phyloP scores from a whole-genome alignment of 1,140 invertebrate species.

The Lycorma delicatula region DNA sequence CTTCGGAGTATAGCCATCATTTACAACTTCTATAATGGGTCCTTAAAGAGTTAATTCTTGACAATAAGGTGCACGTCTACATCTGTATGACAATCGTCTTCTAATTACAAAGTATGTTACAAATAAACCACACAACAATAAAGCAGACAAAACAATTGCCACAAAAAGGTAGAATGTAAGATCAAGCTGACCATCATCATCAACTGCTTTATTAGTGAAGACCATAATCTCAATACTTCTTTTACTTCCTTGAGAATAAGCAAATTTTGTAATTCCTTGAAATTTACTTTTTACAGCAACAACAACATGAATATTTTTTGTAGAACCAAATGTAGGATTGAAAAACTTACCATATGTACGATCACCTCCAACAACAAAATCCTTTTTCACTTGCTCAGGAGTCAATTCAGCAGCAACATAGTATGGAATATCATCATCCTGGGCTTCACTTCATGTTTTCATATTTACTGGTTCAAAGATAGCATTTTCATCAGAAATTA shows the following conservation, averaged over 20 bases:
- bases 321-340: not conserved
- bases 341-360: not conserved
- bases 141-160: not conserved
- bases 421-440: not conserved
- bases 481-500: not conserved
- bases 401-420: not conserved
- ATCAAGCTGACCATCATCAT: not conserved
- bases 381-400: not conserved
- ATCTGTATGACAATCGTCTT: not conserved
- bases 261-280: not conserved
- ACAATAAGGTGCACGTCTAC: not conserved
- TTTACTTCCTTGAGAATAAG: not conserved
- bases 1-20: constrained; percentile 61
- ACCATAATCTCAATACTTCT: not conserved
- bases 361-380: not conserved
- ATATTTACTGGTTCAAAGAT: not conserved
- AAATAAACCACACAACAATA: not conserved
- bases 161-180: no score
- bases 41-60: not conserved
- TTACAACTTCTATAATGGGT: constrained; percentile 29
- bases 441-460: not conserved
- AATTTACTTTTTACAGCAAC: not conserved
- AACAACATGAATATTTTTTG: not conserved
- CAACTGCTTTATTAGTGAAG: not conserved
- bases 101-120: not conserved